A percentile compares a stretch with the other conserved stretches of the same genome.
Conservation (phyloP, 2,888 invertebrate species). For the Harpalus rufipes region DNA sequence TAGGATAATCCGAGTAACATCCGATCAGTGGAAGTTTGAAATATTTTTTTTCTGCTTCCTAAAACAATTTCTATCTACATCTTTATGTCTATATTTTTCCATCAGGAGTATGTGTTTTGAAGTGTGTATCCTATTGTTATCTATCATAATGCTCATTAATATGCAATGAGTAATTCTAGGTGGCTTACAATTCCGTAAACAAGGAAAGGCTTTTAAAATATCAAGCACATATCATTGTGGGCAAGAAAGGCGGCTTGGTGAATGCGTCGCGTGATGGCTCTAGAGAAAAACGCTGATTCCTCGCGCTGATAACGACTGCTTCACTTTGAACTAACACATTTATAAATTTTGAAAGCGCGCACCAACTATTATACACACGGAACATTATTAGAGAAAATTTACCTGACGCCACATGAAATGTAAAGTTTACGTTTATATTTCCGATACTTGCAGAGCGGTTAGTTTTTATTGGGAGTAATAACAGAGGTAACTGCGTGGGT, state of each 20-base stretch:
- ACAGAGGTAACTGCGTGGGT: slow-evolving; percentile 13
- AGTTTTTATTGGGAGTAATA: slow-evolving; percentile 57
- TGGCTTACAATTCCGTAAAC: neutral
- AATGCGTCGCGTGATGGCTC: slow-evolving; percentile 17
- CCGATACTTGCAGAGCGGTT: slow-evolving; percentile 50
- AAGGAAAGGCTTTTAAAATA: slow-evolving; percentile 20
- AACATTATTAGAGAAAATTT: slow-evolving; percentile 62
- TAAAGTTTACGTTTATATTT: slow-evolving; percentile 64
- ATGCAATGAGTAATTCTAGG: slow-evolving; percentile 3
- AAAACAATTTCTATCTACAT: neutral
- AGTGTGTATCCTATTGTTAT: neutral
- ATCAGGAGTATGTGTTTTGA: neutral
- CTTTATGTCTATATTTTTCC: neutral
- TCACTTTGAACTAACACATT: slow-evolving; percentile 67
- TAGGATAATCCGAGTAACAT: too few relatives aligned
- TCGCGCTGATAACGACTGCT: slow-evolving; percentile 63
- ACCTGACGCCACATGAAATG: slow-evolving; percentile 57
- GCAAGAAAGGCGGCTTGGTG: neutral
- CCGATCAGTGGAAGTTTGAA: too few relatives aligned
- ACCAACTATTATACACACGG: slow-evolving; percentile 59
- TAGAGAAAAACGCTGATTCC: slow-evolving; percentile 55
- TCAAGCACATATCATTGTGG: slow-evolving; percentile 13
- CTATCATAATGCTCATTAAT: slow-evolving; percentile 9
- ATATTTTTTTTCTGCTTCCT: neutral
- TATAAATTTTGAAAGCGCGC: slow-evolving; percentile 65